Conservation (phyloP, 1,140 invertebrate species). For the Aplysia californica region DNA sequence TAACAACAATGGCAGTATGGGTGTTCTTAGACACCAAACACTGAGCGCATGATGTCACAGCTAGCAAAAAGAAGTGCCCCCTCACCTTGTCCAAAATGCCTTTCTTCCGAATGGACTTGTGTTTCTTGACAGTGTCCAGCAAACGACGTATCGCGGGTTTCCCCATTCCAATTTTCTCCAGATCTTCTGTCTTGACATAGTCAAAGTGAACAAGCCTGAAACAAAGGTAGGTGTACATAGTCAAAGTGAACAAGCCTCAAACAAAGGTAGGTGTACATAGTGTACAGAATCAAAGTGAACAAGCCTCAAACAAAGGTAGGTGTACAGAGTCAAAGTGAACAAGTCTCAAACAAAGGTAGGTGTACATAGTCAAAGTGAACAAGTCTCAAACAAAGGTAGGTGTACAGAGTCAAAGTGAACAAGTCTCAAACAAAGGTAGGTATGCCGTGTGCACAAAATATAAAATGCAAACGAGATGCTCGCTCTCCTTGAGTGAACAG, state of each 20-base stretch:
- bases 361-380: background rate
- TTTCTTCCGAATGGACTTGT: slow-evolving; percentile 81
- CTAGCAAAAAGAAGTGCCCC: too few species aligned
- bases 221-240: background rate
- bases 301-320: background rate
- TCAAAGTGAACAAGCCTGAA: slow-evolving; percentile 90
- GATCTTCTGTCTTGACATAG: slow-evolving; percentile 92
- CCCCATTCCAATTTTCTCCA: slow-evolving; percentile 94
- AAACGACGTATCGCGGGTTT: slow-evolving; percentile 90
- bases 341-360: background rate
- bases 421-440: too few species aligned
- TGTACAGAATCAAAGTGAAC: background rate
- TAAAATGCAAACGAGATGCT: too few species aligned
- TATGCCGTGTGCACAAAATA: too few species aligned
- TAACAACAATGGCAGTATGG: too few species aligned
- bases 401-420: too few species aligned
- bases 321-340: background rate
- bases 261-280: background rate
- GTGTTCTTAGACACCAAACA: too few species aligned
- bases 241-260: background rate
- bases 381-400: too few species aligned
- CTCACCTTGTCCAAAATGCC: slow-evolving; percentile 85
- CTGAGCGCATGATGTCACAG: too few species aligned
- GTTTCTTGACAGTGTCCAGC: slow-evolving; percentile 92
- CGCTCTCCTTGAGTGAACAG: too few species aligned